Percentiles rank a stretch among this genome's conserved stretches.
Conservation (phyloP, 2,888 invertebrate species). For the Scaptomyza cyrtandrae region DNA sequence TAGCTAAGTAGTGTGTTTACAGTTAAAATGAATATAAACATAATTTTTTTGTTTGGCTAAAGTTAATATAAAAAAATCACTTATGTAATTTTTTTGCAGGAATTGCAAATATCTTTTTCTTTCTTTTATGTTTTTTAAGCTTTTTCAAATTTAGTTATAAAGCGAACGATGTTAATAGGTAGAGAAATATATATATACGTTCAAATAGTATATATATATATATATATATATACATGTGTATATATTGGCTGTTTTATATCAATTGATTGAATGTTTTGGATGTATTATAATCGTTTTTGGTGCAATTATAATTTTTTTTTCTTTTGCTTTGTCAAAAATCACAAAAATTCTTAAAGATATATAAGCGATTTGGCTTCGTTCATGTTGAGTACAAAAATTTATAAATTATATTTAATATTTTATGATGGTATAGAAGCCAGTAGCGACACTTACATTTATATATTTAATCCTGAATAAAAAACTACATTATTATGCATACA, state of each 20-base stretch:
- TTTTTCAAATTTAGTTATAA: slow-evolving; percentile 4
- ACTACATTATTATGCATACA: slow-evolving; percentile 69
- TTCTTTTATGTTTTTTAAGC: not conserved
- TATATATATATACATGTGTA: no score
- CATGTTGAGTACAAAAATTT: slow-evolving; percentile 39
- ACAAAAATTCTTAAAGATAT: slow-evolving; percentile 46
- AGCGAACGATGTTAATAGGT: no score
- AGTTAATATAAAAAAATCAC: slow-evolving; percentile 21
- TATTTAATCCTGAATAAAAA: slow-evolving; percentile 71
- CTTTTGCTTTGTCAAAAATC: slow-evolving; percentile 31
- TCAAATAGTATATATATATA: no score
- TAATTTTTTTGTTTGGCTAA: slow-evolving; percentile 19
- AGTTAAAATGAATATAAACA: slow-evolving; percentile 11
- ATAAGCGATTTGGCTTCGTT: slow-evolving; percentile 22
- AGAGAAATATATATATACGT: no score
- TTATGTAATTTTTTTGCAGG: no score
- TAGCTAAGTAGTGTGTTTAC: slow-evolving; percentile 40
- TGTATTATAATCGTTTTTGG: slow-evolving; percentile 43
- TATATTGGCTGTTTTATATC: no score
- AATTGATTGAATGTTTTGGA: not conserved
- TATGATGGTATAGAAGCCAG: slow-evolving; percentile 35
- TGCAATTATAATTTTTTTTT: slow-evolving; percentile 40
- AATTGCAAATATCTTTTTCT: no score
- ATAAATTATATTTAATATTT: slow-evolving; percentile 47
- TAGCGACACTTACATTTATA: slow-evolving; percentile 16